Evolutionary conservation across 2,888 invertebrate species (phyloP).

Genomic region (Amphipyra berbera): DNA sequence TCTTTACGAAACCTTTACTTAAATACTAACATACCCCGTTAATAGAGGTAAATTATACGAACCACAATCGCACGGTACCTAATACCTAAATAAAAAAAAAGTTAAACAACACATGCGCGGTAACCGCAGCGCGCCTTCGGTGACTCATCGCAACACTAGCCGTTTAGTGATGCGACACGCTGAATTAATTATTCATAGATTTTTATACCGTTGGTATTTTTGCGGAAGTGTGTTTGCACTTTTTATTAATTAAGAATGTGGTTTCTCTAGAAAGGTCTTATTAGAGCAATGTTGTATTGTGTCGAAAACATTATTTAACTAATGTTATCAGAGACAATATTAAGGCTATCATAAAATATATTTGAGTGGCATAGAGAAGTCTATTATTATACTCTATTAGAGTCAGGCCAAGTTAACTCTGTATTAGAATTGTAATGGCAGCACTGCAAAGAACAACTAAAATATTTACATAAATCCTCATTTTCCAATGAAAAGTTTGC

Average conservation of each 20-base stretch:
- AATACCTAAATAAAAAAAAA: slow-evolving; percentile 51
- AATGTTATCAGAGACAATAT: too few relatives aligned
- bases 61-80: slow-evolving; percentile 47
- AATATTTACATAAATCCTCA: too few relatives aligned
- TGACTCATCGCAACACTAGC: slow-evolving; percentile 70
- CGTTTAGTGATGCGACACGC: slow-evolving; percentile 58
- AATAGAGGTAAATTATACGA: slow-evolving; percentile 53
- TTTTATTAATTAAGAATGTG: background rate
- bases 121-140: slow-evolving; percentile 61
- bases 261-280: too few relatives aligned
- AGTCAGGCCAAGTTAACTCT: too few relatives aligned
- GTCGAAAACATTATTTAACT: too few relatives aligned
- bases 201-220: background rate
- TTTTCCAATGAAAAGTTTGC: too few relatives aligned
- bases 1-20: slow-evolving; percentile 30
- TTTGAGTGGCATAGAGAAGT: too few relatives aligned
- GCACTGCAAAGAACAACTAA: too few relatives aligned
- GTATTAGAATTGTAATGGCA: too few relatives aligned
- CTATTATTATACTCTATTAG: too few relatives aligned
- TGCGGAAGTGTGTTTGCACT: background rate
- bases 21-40: slow-evolving; percentile 34
- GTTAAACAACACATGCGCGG: slow-evolving; percentile 60
- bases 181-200: slow-evolving; percentile 54
- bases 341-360: too few relatives aligned
- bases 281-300: too few relatives aligned